phyloP scores from a whole-genome alignment of 1,140 invertebrate species.

The Atopsyche davidsoni region DNA sequence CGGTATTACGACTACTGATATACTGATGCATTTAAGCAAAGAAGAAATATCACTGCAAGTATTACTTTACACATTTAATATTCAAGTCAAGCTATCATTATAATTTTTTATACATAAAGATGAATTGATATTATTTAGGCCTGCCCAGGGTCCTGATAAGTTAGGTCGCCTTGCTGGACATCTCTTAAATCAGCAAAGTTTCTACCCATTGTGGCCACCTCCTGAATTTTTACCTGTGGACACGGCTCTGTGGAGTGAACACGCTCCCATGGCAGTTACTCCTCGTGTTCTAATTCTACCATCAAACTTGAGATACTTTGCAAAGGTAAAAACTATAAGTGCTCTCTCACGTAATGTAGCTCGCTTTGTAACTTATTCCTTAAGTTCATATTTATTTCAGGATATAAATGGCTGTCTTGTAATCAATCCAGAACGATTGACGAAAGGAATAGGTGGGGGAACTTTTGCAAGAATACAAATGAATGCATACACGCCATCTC shows the following conservation, averaged over 20 bases:
- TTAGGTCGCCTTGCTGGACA: conserved; percentile 67
- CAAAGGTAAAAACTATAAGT: conserved; percentile 53
- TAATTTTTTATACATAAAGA: background rate
- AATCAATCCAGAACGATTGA: conserved; percentile 77
- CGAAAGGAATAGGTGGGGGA: conserved; percentile 60
- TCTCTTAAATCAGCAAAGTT: conserved; percentile 68
- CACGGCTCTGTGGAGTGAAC: conserved; percentile 59
- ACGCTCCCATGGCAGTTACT: conserved; percentile 58
- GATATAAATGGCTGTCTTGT: conserved; percentile 68
- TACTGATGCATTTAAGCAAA: conserved; percentile 70
- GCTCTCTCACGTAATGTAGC: conserved; percentile 20
- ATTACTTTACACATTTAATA: conserved; percentile 14
- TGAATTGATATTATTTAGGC: conserved; percentile 11
- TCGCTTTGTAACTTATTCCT: conserved; percentile 13
- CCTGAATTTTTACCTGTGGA: conserved; percentile 61
- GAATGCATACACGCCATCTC: conserved; percentile 12
- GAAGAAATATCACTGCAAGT: conserved; percentile 73
- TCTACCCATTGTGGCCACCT: conserved; percentile 79
- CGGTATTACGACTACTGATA: conserved; percentile 74
- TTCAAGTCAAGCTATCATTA: background rate
- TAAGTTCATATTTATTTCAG: conserved; percentile 42
- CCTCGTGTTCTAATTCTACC: conserved; percentile 81
- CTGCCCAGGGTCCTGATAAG: conserved; percentile 51
- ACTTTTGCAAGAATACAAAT: conserved; percentile 51
- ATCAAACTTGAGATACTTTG: conserved; percentile 76